Conservation (phyloP, 2,888 invertebrate genomes). For the Tigriopus californicus region DNA sequence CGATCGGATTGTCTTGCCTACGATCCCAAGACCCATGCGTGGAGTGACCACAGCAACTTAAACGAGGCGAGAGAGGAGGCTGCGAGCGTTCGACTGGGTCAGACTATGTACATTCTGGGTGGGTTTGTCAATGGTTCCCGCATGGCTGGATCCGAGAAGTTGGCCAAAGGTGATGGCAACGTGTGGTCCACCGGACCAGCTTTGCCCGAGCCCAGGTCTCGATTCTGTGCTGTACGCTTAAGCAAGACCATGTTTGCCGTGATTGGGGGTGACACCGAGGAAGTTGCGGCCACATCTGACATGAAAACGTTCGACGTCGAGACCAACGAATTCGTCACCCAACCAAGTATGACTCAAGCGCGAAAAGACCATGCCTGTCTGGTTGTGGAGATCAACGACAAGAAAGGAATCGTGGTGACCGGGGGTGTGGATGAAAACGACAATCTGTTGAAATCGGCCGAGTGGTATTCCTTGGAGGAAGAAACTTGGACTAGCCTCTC, state of each 20-base stretch:
- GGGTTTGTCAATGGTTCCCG: neutral
- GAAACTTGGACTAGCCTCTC: neutral
- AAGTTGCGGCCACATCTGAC: neutral
- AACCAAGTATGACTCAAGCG: neutral
- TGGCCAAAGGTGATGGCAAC: neutral
- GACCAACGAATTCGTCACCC: conserved; percentile 2
- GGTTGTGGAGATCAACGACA: neutral
- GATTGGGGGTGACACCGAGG: conserved; percentile 8
- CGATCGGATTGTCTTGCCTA: neutral
- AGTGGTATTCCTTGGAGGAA: neutral
- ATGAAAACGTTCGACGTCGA: conserved; percentile 8
- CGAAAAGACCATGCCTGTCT: conserved; percentile 10
- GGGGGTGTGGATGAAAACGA: conserved; percentile 7
- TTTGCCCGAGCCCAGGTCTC: neutral
- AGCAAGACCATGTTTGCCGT: conserved; percentile 3
- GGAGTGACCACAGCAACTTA: conserved; percentile 7
- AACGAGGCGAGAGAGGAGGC: conserved; percentile 2
- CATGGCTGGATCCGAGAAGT: neutral
- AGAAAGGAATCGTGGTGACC: conserved; percentile 1
- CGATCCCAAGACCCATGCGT: neutral
- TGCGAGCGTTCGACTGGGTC: neutral
- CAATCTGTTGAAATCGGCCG: conserved; percentile 1
- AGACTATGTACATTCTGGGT: conserved; percentile 4
- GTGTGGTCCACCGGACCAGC: neutral
- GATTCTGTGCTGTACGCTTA: conserved; percentile 5